Conservation (phyloP, 2,797 vertebrate species). For the Decapterus maruadsi region DNA sequence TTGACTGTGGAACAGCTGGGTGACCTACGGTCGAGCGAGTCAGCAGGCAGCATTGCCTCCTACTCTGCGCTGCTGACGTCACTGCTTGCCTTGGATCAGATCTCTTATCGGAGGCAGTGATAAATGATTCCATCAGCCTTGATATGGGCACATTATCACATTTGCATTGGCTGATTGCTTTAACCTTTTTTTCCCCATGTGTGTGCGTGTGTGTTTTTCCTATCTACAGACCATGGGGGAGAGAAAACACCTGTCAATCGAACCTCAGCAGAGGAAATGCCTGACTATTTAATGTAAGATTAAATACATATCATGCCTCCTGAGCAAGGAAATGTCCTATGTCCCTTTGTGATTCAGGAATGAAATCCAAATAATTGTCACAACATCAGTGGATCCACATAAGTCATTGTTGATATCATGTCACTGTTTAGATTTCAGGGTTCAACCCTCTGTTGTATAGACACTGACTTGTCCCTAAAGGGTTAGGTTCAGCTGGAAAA, state of each 20-base stretch:
- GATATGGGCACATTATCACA: slow-evolving; percentile 66
- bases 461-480: slow-evolving; percentile 6
- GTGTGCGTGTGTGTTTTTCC: slow-evolving; percentile 51
- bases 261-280: slow-evolving; percentile 79
- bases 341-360: slow-evolving; percentile 1
- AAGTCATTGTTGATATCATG: slow-evolving; percentile 4
- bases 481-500: slow-evolving; percentile 50
- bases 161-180: slow-evolving; percentile 73
- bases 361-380: slow-evolving; percentile 8
- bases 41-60: slow-evolving; percentile 73
- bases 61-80: slow-evolving; percentile 67
- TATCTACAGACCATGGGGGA: slow-evolving; percentile 76
- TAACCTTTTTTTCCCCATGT: slow-evolving; percentile 57
- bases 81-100: slow-evolving; percentile 56
- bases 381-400: slow-evolving; percentile 3
- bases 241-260: slow-evolving; percentile 81
- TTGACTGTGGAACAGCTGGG: slow-evolving; percentile 85
- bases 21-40: slow-evolving; percentile 78
- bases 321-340: slow-evolving; percentile 10
- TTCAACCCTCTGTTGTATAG: slow-evolving; percentile 19
- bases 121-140: slow-evolving; percentile 71
- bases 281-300: slow-evolving; percentile 91
- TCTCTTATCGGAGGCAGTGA: slow-evolving; percentile 73
- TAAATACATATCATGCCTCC: slow-evolving; percentile 21
- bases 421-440: slow-evolving; percentile 31